These are phyloP conservation scores for Lagocephalus sceleratus DNA, from an alignment of 2,797 vertebrate species.

Conservation along the genomic window DNA sequence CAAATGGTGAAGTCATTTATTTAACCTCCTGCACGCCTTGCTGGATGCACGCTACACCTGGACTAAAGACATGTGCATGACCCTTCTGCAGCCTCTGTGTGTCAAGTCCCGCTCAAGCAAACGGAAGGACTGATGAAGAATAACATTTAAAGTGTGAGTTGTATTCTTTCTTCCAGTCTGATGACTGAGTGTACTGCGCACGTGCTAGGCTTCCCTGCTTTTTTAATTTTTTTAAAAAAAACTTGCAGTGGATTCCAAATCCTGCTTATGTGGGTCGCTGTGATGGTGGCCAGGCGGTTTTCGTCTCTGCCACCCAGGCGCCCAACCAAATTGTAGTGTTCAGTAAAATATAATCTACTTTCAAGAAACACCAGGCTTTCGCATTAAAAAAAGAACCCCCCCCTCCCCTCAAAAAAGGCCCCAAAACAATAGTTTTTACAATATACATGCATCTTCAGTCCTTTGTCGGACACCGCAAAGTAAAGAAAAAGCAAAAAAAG, in stretches of 20 bases:
- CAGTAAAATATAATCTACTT: slow-evolving; percentile 59
- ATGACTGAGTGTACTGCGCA: slow-evolving; percentile 21
- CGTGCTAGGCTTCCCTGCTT: slow-evolving; percentile 13
- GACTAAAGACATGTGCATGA: slow-evolving; percentile 14
- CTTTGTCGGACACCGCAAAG: slow-evolving; percentile 9
- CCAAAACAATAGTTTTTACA: too few relatives aligned
- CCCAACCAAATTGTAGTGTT: slow-evolving; percentile 59
- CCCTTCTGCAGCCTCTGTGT: slow-evolving; percentile 6
- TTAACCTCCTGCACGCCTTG: too few relatives aligned
- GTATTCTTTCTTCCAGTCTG: slow-evolving; percentile 13
- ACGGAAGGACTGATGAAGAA: slow-evolving; percentile 8
- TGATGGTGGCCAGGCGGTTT: slow-evolving; percentile 62
- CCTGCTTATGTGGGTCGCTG: slow-evolving; percentile 33
- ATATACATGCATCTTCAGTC: slow-evolving; percentile 9
- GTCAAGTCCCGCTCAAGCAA: slow-evolving; percentile 17
- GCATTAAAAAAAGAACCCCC: slow-evolving; percentile 26
- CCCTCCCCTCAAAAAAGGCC: too few relatives aligned
- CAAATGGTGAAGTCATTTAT: too few relatives aligned
- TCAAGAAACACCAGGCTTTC: slow-evolving; percentile 39
- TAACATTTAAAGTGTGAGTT: slow-evolving; percentile 17
- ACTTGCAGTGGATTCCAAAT: slow-evolving; percentile 31
- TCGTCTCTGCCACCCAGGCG: slow-evolving; percentile 65
- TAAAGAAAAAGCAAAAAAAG: background rate
- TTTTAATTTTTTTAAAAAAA: slow-evolving; percentile 7
- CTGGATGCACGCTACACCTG: background rate